Percentiles rank a stretch among this genome's conserved stretches.
Evolutionary conservation across 1,140 invertebrate species (phyloP).

Genomic region (Drosophila gunungcola): DNA sequence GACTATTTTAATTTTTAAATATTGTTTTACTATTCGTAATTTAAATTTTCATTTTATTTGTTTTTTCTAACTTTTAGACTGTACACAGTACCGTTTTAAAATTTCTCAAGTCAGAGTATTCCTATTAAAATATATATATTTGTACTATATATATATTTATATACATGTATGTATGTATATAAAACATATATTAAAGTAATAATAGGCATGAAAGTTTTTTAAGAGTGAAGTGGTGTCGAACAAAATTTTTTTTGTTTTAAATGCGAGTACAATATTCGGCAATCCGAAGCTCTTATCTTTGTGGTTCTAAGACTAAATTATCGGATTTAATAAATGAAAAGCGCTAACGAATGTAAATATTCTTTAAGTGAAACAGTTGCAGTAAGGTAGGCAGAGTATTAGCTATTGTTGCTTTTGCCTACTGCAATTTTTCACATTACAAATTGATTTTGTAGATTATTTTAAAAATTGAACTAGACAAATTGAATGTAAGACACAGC

Average conservation of each 20-base stretch:
- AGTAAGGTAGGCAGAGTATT: constrained; percentile 8
- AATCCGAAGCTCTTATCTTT: constrained; percentile 6
- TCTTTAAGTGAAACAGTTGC: not conserved
- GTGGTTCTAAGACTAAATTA: not conserved
- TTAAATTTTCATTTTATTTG: not conserved
- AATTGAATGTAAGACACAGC: constrained; percentile 16
- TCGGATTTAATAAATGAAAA: not conserved
- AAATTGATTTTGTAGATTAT: constrained; percentile 26
- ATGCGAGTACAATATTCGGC: constrained; percentile 2
- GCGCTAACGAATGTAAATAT: constrained; percentile 1
- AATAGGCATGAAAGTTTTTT: not conserved
- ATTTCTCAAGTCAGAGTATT: constrained; percentile 19
- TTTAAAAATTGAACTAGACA: constrained; percentile 13
- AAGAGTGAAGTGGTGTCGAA: too few relatives aligned
- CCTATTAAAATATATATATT: not conserved
- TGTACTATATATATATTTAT: constrained; percentile 9
- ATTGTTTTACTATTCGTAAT: not conserved
- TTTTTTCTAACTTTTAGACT: not conserved
- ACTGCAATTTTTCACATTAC: constrained; percentile 11
- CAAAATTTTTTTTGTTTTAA: not conserved
- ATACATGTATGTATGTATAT: too few relatives aligned
- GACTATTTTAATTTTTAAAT: not conserved
- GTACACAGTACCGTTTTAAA: not conserved
- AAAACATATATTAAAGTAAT: not conserved
- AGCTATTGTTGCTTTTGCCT: constrained; percentile 7